These are phyloP conservation scores for Sanderia malayensis DNA, from an alignment of 30 jellyfish, hydroid and myxozoan species.

Conservation along the genomic window DNA sequence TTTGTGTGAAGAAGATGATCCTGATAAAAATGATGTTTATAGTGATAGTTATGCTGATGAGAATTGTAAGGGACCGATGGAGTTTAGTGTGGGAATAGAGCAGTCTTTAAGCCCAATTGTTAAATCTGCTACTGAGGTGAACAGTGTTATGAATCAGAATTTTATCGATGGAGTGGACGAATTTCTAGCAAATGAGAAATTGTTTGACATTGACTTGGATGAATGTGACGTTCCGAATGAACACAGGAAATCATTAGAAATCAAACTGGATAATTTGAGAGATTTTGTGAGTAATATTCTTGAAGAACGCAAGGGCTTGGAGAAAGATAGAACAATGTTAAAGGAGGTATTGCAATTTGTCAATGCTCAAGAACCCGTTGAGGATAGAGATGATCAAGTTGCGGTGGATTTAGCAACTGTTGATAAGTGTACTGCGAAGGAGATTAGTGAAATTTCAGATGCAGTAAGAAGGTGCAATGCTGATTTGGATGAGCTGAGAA, in stretches of 20 bases:
- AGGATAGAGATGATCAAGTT: not conserved
- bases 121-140: too few relatives aligned
- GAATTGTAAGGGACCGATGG: not conserved
- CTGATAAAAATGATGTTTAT: not conserved
- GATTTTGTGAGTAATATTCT: slow-evolving; percentile 29
- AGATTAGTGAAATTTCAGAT: not conserved
- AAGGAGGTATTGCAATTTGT: slow-evolving; percentile 7
- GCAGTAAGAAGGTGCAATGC: not conserved
- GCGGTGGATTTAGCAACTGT: too few relatives aligned
- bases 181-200: slow-evolving; percentile 7
- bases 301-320: slow-evolving; percentile 41
- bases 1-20: not conserved
- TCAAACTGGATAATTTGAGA: slow-evolving; percentile 28
- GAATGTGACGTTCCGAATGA: slow-evolving; percentile 46
- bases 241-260: slow-evolving; percentile 36
- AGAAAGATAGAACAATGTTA: slow-evolving; percentile 30
- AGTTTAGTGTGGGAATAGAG: not conserved
- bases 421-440: too few relatives aligned
- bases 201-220: slow-evolving; percentile 43
- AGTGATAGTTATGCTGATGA: not conserved
- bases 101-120: too few relatives aligned
- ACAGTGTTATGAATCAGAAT: not conserved
- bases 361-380: not conserved
- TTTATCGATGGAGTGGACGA: not conserved
- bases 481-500: not conserved